phyloP scores from a whole-genome alignment of 2,113 vertebrate genomes.

The Pandion haliaetus region DNA sequence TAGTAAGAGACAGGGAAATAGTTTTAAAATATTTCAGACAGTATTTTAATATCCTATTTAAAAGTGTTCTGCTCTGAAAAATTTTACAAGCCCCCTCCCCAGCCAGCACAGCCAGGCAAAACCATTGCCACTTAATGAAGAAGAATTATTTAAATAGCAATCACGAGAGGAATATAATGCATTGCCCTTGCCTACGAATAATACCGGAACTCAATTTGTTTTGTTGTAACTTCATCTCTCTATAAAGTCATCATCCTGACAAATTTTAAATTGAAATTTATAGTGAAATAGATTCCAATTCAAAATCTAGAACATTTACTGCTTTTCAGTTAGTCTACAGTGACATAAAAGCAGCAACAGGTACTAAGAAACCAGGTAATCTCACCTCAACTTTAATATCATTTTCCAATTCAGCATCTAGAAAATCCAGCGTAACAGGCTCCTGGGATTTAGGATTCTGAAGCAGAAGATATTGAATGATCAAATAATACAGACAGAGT shows the following conservation, averaged over 20 bases:
- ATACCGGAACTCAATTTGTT: neutral
- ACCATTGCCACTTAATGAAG: neutral
- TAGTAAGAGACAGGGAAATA: neutral
- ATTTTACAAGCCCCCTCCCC: neutral
- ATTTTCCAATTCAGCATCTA: constrained; percentile 96
- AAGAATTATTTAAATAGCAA: neutral
- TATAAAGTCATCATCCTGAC: neutral
- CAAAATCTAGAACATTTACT: neutral
- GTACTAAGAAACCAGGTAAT: neutral
- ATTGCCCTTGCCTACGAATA: neutral
- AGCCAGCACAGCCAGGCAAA: no score
- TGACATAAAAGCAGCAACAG: neutral
- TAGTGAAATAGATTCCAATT: neutral
- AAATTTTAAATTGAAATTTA: neutral
- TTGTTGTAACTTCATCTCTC: neutral
- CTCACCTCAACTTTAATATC: constrained; percentile 96
- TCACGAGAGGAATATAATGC: neutral
- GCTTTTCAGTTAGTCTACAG: neutral
- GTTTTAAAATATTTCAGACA: neutral
- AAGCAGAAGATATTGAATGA: constrained; percentile 51
- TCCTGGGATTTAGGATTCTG: constrained; percentile 99
- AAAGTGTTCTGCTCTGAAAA: neutral
- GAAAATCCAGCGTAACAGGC: constrained; percentile 94
- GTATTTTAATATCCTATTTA: neutral
- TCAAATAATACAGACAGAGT: constrained; percentile 15